Evolutionary conservation across 2,888 invertebrate species (phyloP), one percentile per base, ranked within the genome.

Genomic region (Cylindroiulus punctatus): DNA sequence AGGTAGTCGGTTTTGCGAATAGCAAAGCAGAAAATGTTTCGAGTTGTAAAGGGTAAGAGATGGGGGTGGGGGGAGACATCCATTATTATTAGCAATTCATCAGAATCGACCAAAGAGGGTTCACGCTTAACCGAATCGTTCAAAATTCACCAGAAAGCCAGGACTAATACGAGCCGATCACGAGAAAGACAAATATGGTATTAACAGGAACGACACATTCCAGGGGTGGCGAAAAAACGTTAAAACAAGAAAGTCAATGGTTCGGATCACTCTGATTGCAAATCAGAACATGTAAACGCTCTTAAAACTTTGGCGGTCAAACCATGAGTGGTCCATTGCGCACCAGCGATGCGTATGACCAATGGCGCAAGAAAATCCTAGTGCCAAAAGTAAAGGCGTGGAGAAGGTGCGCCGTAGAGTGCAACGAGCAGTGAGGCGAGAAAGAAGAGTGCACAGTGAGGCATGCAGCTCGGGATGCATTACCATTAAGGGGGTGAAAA

Each of bases 261-360:
- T 12, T 82, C 40, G 82, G 82, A 82, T 82, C 82, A 82, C 82
- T 82, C 82, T 82, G 82, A 82, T 82, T 82, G 82, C 82, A 82
- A 82, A 82, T 82, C 82, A 36, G 82, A 82, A 82, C 82, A 82
- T 82, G 82, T 82, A 82, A 82, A 82, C 82, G 82, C 82, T 82
- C 82, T 82, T 82, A 82, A 57, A 82, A 82, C 82, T 82, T 82
- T 3, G 36, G 32, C 40, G 82, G 82, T 82, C 82, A 82, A 82
- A 82, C 32, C n/a, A 2, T 82, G 32, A 82, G 82, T 82, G 82
- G 82, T 82, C 82, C 82, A 82, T 82, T 82, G 82, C 36, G 32
- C 40, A 32, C 40, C 82, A 82, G 32, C 82, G 22, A 82, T 82
- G 82, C 82, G 82, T 82, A 12, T 82, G 82, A 82, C 82, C 82